A percentile compares a stretch with the other conserved stretches of the same genome.
phyloP scores from a whole-genome alignment of 2,888 invertebrate species.

The Torymus auratus region DNA sequence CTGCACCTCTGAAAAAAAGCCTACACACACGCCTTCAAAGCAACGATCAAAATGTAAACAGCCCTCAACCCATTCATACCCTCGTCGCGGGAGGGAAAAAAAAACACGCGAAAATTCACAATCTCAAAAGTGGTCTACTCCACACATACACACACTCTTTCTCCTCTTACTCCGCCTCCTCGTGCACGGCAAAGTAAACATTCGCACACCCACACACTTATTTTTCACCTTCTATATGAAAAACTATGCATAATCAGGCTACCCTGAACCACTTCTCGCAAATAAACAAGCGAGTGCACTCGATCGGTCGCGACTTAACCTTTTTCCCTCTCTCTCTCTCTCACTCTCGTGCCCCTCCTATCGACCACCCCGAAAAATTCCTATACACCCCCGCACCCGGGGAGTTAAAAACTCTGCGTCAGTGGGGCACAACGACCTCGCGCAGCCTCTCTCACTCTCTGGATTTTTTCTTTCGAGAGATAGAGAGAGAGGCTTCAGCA shows the following conservation, averaged over 20 bases:
- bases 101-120: too few relatives aligned
- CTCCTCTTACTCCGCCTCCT: neutral
- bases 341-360: neutral
- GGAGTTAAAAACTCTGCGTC: conserved; percentile 11
- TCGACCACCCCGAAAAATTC: too few relatives aligned
- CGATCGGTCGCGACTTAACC: conserved; percentile 32
- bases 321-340: conserved; percentile 38
- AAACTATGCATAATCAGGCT: conserved; percentile 35
- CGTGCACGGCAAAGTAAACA: conserved; percentile 31
- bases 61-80: too few relatives aligned
- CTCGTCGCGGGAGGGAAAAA: too few relatives aligned
- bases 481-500: conserved; percentile 19
- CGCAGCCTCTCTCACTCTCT: neutral
- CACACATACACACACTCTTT: neutral
- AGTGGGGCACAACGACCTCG: conserved; percentile 48
- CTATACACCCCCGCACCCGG: too few relatives aligned
- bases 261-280: neutral
- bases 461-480: neutral
- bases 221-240: neutral
- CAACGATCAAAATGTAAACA: too few relatives aligned
- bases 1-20: too few relatives aligned
- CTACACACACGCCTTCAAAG: too few relatives aligned
- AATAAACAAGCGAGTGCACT: neutral
- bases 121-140: neutral
- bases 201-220: neutral